phyloP scores from a whole-genome alignment of 2,888 invertebrate species.

The Diabrotica balteata region DNA sequence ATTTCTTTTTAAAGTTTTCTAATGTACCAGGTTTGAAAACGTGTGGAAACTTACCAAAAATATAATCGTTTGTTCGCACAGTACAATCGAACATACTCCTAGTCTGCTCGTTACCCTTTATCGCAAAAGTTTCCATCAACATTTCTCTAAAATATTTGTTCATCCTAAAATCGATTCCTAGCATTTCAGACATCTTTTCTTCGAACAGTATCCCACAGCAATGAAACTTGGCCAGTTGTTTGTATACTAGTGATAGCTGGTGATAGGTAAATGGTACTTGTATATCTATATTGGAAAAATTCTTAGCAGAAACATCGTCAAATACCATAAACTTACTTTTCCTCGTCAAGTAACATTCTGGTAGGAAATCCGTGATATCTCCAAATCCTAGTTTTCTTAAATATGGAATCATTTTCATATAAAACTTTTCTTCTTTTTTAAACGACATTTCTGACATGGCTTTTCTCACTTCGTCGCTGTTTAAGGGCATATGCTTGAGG shows the following conservation, averaged over 20 bases:
- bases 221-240: constrained; percentile 50
- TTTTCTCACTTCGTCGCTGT: constrained; percentile 36
- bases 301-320: constrained; percentile 52
- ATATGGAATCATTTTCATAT: constrained; percentile 54
- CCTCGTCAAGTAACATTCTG: constrained; percentile 54
- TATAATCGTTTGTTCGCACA: constrained; percentile 14
- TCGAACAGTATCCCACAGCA: constrained; percentile 52
- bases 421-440: constrained; percentile 54
- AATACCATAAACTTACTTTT: constrained; percentile 53
- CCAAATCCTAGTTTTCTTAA: constrained; percentile 48
- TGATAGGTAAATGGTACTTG: constrained; percentile 36
- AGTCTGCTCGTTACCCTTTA: constrained; percentile 4
- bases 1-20: constrained; percentile 29
- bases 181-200: constrained; percentile 39
- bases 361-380: constrained; percentile 45
- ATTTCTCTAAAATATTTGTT: constrained; percentile 46
- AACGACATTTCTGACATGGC: constrained; percentile 34
- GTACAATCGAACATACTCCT: neutral
- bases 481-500: constrained; percentile 43
- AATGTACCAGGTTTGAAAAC: constrained; percentile 24
- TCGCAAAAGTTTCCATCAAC: constrained; percentile 33
- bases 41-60: constrained; percentile 34
- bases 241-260: constrained; percentile 39
- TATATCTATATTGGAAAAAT: constrained; percentile 32
- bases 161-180: constrained; percentile 41